Base-by-base conservation (phyloP, 2,113 vertebrate genomes). In the Panurus biarmicus region DNA sequence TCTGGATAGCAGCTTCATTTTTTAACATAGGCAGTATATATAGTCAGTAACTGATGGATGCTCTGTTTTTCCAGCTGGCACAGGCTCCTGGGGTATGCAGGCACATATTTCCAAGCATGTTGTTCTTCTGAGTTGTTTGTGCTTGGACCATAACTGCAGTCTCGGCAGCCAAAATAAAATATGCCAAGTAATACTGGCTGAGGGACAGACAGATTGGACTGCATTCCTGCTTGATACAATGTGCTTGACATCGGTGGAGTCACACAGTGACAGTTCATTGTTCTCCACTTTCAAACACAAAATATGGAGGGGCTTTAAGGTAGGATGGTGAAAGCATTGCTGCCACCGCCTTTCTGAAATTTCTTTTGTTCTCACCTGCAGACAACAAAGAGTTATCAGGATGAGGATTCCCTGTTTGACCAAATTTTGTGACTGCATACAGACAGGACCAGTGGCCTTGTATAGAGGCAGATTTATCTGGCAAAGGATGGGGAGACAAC, bases 181-280 rank as follows among this genome's bases (percentile, higher is more conserved):
- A 87, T 19, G 96, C 97, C 97, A 97, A 89, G 83, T 64, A 83
- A 93, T 87, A 83, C 91, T 97, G 97, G 97, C 96, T 94, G 96
- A 75, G 82, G 60, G 31, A 90, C 92, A 71, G 82, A 71, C 2
- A 5, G 67, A 89, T 90, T 90, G 95, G 95, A 70, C 53, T 3
- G 7, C 84, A 69, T 91, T 95, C 65, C 73, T 88, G 75, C 90
- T 71, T 60, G 61, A 53, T 92, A 95, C 94, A 95, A 96, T 77
- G 85, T 0, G 9, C 38, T 51, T 69, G 92, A 91, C 95, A 93
- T 78, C 57, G n/a, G 40, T 42, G 67, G 87, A 95, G 85, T 81
- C 65, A 57, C 69, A 38, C 64, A 35, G 64, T 44, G 90, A 72
- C 92, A 95, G 93, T 93, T 94, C 87, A 96, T 95, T 95, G 93